A percentile compares a stretch with the other conserved stretches of the same genome.
These are phyloP conservation scores for Flexamia atlantica DNA, from an alignment of 2,888 invertebrate genomes.

Conservation along the genomic window DNA sequence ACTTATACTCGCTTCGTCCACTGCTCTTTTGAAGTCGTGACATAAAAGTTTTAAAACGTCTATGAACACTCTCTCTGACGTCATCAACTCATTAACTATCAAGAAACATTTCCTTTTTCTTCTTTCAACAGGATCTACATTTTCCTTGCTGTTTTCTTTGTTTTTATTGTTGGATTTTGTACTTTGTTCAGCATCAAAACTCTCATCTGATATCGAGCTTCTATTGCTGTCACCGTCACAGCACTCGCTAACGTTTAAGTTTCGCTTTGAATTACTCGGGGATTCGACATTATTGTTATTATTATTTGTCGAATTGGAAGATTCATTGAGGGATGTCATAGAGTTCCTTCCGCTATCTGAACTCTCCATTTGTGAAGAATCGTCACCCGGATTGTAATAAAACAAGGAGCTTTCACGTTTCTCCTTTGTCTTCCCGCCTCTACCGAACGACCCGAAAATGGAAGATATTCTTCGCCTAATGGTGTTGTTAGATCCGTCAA, in stretches of 20 bases:
- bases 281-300: conserved; percentile 21
- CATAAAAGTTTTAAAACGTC: conserved; percentile 77
- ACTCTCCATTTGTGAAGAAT: conserved; percentile 60
- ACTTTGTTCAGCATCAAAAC: conserved; percentile 65
- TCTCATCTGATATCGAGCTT: conserved; percentile 67
- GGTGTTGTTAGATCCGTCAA: conserved; percentile 66
- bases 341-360: conserved; percentile 53
- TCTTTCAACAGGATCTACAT: conserved; percentile 65
- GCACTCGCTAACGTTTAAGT: conserved; percentile 61
- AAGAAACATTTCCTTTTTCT: conserved; percentile 74
- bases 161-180: conserved; percentile 24
- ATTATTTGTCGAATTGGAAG: conserved; percentile 15
- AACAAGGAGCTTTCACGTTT: conserved; percentile 69
- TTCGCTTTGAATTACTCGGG: conserved; percentile 46
- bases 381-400: conserved; percentile 65
- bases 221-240: conserved; percentile 62
- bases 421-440: conserved; percentile 69
- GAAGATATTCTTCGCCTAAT: conserved; percentile 68
- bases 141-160: conserved; percentile 66
- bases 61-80: conserved; percentile 78
- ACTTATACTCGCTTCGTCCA: conserved; percentile 72
- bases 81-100: conserved; percentile 77
- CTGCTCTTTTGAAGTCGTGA: conserved; percentile 75
- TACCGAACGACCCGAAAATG: conserved; percentile 72
- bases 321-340: conserved; percentile 43